phyloP scores from a whole-genome alignment of 2,113 vertebrate species.

The Aptenodytes patagonicus region DNA sequence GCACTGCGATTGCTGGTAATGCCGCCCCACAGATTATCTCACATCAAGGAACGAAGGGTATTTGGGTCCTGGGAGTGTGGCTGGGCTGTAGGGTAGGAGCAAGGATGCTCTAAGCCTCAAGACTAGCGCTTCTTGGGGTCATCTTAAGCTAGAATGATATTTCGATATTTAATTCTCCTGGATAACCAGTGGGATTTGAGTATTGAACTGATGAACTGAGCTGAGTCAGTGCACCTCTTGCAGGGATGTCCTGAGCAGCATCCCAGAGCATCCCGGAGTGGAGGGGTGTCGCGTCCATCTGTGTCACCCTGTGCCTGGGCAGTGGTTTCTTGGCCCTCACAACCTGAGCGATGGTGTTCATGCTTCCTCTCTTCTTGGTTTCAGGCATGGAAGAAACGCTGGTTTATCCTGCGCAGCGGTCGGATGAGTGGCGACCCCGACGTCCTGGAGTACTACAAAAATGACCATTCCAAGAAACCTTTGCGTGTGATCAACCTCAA shows the following conservation, averaged over 20 bases:
- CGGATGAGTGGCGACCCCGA: conserved; percentile 97
- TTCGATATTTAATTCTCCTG: not conserved
- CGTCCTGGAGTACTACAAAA: conserved; percentile 99
- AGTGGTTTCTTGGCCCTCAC: not conserved
- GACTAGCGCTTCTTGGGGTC: not conserved
- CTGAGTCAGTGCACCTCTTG: not conserved
- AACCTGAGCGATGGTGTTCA: not conserved
- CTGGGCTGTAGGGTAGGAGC: not conserved
- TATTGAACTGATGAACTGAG: not conserved
- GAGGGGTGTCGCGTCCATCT: not conserved
- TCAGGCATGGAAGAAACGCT: conserved; percentile 98
- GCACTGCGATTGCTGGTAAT: fast-evolving
- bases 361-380: not conserved
- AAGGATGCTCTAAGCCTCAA: not conserved
- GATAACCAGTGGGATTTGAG: not conserved
- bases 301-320: not conserved
- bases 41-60: not conserved
- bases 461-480: conserved; percentile 95
- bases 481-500: conserved; percentile 95
- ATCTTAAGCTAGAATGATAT: not conserved
- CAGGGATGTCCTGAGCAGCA: not conserved
- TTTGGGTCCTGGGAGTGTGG: not conserved
- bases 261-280: not conserved
- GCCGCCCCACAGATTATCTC: not conserved
- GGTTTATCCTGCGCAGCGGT: conserved; percentile 96